A percentile compares a stretch with the other conserved stretches of the same genome.
Evolutionary conservation across 1,140 invertebrate species (phyloP).

Genomic region (Trichoplusia ni): DNA sequence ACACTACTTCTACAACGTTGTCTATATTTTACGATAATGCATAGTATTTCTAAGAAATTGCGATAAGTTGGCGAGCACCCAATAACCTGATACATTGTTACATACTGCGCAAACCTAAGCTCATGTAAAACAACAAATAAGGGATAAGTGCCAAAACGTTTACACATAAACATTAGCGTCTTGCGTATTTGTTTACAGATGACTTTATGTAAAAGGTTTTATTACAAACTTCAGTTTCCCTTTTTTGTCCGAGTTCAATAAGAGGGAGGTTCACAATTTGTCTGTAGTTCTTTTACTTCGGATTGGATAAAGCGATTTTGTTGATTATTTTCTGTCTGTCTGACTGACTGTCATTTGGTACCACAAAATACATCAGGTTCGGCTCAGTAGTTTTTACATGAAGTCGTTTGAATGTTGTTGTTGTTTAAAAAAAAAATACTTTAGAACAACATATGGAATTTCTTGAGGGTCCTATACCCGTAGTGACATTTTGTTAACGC

Average conservation of each 20-base stretch:
- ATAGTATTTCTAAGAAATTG: slow-evolving; percentile 15
- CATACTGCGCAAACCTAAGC: slow-evolving; percentile 26
- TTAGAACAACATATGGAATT: too few species aligned
- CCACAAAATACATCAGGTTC: too few species aligned
- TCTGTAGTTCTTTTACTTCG: background rate
- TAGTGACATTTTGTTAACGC: too few species aligned
- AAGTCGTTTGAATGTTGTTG: too few species aligned
- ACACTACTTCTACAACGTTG: background rate
- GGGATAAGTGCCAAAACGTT: slow-evolving; percentile 33
- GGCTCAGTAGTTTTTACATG: too few species aligned
- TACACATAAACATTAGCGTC: slow-evolving; percentile 20
- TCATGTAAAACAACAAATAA: slow-evolving; percentile 23
- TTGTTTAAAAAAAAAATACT: too few species aligned
- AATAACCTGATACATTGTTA: slow-evolving; percentile 40
- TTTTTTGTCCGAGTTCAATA: background rate
- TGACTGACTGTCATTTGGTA: too few species aligned
- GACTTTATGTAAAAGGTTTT: background rate
- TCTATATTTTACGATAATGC: background rate
- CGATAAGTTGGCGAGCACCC: slow-evolving; percentile 39
- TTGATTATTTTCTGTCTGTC: too few species aligned
- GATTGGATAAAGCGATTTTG: background rate
- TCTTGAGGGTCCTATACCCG: too few species aligned
- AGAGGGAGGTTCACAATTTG: background rate
- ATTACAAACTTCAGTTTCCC: background rate
- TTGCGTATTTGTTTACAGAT: slow-evolving; percentile 11